Conservation (phyloP, 2,888 invertebrate species). For the Tigriopus californicus region DNA sequence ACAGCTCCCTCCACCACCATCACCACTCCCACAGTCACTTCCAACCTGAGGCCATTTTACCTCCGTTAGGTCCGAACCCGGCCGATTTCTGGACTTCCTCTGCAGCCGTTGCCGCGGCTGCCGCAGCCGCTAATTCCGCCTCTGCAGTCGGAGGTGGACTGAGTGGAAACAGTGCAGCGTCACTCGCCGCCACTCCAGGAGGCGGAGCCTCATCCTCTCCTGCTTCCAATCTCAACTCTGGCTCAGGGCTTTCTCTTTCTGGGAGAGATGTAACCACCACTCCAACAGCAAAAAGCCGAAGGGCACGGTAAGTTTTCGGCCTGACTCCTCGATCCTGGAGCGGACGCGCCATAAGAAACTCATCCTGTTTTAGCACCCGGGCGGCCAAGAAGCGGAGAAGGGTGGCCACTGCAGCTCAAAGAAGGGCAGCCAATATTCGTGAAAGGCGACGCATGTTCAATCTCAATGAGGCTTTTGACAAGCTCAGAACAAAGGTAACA, state of each 20-base stretch:
- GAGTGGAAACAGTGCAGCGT: neutral
- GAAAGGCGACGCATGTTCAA: slow-evolving; percentile 92
- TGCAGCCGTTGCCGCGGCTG: neutral
- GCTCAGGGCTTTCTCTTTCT: neutral
- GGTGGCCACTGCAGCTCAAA: slow-evolving; percentile 72
- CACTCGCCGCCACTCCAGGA: neutral
- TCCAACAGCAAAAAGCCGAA: neutral
- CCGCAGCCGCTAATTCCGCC: neutral
- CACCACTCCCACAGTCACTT: neutral
- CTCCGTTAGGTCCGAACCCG: neutral
- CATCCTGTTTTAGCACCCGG: no score
- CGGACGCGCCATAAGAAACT: no score
- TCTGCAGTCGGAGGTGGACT: neutral
- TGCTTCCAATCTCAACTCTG: neutral
- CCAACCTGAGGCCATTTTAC: slow-evolving; percentile 3
- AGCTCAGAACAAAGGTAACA: slow-evolving; percentile 53
- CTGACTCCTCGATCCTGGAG: no score
- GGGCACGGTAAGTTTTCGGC: neutral
- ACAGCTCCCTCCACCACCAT: neutral
- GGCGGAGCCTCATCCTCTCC: neutral
- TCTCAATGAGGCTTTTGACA: slow-evolving; percentile 87
- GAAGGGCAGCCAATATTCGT: slow-evolving; percentile 76
- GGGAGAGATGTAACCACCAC: neutral
- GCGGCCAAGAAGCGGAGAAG: slow-evolving; percentile 51
- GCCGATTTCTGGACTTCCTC: slow-evolving; percentile 9